These are phyloP conservation scores for Alviniconcha marisindica DNA, from an alignment of 1,140 invertebrate genomes.

Conservation along the genomic window DNA sequence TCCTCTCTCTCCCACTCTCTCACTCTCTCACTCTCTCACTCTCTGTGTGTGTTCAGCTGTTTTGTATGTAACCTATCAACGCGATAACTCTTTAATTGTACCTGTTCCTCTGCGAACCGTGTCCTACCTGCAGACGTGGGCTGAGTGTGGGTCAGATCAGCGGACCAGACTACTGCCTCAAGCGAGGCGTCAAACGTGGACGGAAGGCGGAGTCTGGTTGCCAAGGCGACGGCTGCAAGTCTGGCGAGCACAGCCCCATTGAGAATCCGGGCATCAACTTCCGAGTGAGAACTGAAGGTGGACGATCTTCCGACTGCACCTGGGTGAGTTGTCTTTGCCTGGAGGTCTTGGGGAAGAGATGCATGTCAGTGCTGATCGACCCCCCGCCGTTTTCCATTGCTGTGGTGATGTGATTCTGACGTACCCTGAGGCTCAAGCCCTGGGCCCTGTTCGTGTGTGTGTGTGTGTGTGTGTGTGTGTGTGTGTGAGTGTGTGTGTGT, in stretches of 20 bases:
- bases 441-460: too few species aligned
- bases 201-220: slow-evolving; percentile 11
- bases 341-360: too few species aligned
- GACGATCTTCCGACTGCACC: neutral
- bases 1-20: too few species aligned
- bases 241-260: slow-evolving; percentile 40
- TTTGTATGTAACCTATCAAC: too few species aligned
- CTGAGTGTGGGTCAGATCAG: slow-evolving; percentile 65
- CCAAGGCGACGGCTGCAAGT: slow-evolving; percentile 41
- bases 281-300: neutral
- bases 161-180: slow-evolving; percentile 69
- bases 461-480: too few species aligned
- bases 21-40: too few species aligned
- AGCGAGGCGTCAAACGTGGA: slow-evolving; percentile 52
- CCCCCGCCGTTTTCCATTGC: neutral
- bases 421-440: too few species aligned
- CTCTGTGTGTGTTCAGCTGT: too few species aligned
- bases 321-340: slow-evolving; percentile 28
- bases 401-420: neutral
- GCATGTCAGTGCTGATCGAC: too few species aligned
- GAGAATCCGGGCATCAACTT: slow-evolving; percentile 38
- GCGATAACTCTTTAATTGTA: too few species aligned
- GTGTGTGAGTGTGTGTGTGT: too few species aligned
- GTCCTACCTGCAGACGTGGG: slow-evolving; percentile 56
- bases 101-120: neutral